Evolutionary conservation across 2,888 invertebrate genomes (phyloP), one percentile per base, ranked within the genome.

Genomic region (Nomada fabriciana): DNA sequence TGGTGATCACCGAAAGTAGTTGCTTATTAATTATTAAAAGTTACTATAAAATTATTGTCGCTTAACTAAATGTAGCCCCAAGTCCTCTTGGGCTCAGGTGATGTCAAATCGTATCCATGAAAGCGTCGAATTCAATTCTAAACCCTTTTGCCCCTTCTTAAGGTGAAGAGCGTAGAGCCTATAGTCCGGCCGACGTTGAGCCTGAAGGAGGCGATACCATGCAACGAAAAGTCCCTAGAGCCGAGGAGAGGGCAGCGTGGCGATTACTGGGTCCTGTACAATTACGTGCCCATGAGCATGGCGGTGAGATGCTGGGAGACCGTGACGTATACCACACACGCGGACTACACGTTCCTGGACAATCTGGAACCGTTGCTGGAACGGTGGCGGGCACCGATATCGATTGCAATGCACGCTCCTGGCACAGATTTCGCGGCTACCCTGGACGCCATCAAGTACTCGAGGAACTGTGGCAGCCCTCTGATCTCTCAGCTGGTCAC

Each of bases 271-370:
- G 98, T 98, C 89, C 94, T 98, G 81, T 97, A 97, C 94, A 98
- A 98, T 94, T 98, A 97, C 92, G 96, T 98, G 86, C 95, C 96
- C 57, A 97, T 97, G 77, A 96, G 96, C 79, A 93, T 93, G 84
- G 93, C 94, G 60, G 93, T 97, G 68, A 95, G 95, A 91, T 98
- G 98, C 94, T 97, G 97, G 94, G 97, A 98, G 94, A 96, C 96
- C 87, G 96, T 98, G 86, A 98, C 98, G 0, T 98, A 98, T 92
- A 98, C 98, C 52, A 98, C 98, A 18, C 98, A 98, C 94, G 98
- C 97, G 5, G 98, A 98, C 91, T 98, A 96, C 94, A 97, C 98
- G 88, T 98, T 98, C 94, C 95, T 98, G 91, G 97, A 98, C 94
- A 98, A 98, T 94, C 95, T 98, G 90, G 96, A 96, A 93, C 97